Evolutionary conservation across 2,888 invertebrate species (phyloP).

Genomic region (Phyllotreta striolata): DNA sequence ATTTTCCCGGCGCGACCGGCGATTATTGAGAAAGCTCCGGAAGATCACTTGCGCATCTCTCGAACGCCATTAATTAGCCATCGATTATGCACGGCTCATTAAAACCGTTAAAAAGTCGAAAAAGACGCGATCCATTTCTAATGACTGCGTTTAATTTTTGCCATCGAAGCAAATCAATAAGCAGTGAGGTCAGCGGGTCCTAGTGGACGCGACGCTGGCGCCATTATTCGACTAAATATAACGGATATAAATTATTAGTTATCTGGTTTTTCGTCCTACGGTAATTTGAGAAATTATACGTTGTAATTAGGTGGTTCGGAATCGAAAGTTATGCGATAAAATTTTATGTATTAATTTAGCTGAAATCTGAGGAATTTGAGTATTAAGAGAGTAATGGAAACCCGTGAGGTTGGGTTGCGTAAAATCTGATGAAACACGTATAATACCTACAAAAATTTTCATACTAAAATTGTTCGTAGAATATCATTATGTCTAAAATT

Average conservation of each 20-base stretch:
- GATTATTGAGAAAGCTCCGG: no score
- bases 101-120: conserved; percentile 5
- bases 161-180: conserved; percentile 10
- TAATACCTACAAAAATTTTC: no score
- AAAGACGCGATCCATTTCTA: conserved; percentile 11
- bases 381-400: no score
- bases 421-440: no score
- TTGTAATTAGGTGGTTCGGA: no score
- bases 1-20: no score
- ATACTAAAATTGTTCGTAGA: conserved; percentile 9
- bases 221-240: conserved; percentile 2
- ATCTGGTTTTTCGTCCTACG: conserved; percentile 10
- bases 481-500: background rate
- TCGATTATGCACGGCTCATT: conserved; percentile 1
- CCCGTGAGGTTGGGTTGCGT: no score
- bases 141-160: background rate
- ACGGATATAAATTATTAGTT: conserved; percentile 3
- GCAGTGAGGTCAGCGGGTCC: conserved; percentile 10
- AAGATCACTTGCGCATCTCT: background rate
- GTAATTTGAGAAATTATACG: background rate
- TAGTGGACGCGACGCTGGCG: conserved; percentile 1
- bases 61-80: background rate
- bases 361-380: no score
- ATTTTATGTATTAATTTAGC: no score
- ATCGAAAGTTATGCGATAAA: no score